Percentiles rank a stretch among this genome's conserved stretches.
Evolutionary conservation across 2,113 vertebrate species (phyloP).

Genomic region (Cephalopterus ornatus): DNA sequence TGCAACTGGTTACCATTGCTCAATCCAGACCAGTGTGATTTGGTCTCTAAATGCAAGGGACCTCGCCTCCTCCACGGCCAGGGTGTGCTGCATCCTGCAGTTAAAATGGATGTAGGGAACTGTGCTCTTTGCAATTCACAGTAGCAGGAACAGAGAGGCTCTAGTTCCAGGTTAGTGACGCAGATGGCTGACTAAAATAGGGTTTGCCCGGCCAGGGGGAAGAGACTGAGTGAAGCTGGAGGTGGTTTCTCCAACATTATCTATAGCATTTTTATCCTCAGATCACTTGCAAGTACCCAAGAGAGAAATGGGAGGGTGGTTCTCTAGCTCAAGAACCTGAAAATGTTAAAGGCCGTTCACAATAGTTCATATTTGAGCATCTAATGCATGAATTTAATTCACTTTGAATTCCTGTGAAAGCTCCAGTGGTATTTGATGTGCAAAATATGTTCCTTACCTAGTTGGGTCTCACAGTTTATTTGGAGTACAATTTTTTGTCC

Average conservation of each 20-base stretch:
- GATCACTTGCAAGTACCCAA: neutral
- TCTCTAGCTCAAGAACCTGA: neutral
- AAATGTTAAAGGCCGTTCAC: neutral
- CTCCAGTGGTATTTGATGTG: neutral
- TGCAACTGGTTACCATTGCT: neutral
- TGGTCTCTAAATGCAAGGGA: neutral
- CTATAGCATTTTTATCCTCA: neutral
- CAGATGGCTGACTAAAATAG: constrained; percentile 42
- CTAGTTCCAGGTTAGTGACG: neutral
- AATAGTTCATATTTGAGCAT: neutral
- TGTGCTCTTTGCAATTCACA: neutral
- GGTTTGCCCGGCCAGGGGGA: neutral
- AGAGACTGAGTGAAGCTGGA: constrained; percentile 2
- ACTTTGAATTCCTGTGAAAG: neutral
- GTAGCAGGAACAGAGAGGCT: constrained; percentile 21
- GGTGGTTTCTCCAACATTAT: neutral
- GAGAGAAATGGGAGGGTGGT: neutral
- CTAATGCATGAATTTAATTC: neutral
- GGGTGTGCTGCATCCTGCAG: neutral
- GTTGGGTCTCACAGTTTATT: neutral
- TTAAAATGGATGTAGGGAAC: neutral
- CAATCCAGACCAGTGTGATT: neutral
- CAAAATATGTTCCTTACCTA: neutral
- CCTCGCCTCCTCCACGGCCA: neutral
- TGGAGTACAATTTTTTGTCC: neutral